phyloP scores from a whole-genome alignment of 2,888 invertebrate species.

The Rhimphoctona megacephalus region DNA sequence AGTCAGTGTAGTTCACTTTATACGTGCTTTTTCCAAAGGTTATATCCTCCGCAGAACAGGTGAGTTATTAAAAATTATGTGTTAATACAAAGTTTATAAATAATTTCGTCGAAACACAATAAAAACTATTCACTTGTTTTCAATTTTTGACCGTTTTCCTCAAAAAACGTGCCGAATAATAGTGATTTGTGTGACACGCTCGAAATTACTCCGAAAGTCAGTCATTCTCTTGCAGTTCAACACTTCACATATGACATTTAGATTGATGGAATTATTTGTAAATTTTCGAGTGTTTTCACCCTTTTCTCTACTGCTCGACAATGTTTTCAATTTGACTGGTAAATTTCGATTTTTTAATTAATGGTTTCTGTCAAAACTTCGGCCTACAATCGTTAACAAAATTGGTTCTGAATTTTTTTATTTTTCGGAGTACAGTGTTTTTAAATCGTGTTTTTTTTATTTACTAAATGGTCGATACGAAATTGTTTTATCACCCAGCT shows the following conservation, averaged over 20 bases:
- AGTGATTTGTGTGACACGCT: not conserved
- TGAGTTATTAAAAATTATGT: conserved; percentile 39
- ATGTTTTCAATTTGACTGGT: not conserved
- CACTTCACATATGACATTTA: conserved; percentile 64
- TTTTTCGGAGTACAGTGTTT: not conserved
- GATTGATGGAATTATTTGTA: conserved; percentile 1
- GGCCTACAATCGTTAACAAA: not conserved
- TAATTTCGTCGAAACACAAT: not conserved
- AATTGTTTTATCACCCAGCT: not conserved
- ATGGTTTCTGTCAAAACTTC: conserved; percentile 30
- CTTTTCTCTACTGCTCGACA: not conserved
- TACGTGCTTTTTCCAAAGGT: conserved; percentile 64
- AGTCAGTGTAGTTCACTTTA: conserved; percentile 45
- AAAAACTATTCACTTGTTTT: not conserved
- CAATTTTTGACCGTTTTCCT: not conserved
- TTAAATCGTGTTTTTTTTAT: not conserved
- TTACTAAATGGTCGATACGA: not conserved
- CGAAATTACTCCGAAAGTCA: not conserved
- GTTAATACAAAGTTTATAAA: conserved; percentile 8
- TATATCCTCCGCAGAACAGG: conserved; percentile 54
- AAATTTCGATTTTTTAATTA: not conserved
- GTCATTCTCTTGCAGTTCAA: conserved; percentile 10
- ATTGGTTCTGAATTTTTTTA: not conserved
- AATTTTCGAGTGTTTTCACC: not conserved
- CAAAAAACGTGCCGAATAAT: not conserved